Evolutionary conservation across 2,888 invertebrate genomes (phyloP), one percentile per base, ranked within the genome.

Genomic region (Mystacides longicornis): DNA sequence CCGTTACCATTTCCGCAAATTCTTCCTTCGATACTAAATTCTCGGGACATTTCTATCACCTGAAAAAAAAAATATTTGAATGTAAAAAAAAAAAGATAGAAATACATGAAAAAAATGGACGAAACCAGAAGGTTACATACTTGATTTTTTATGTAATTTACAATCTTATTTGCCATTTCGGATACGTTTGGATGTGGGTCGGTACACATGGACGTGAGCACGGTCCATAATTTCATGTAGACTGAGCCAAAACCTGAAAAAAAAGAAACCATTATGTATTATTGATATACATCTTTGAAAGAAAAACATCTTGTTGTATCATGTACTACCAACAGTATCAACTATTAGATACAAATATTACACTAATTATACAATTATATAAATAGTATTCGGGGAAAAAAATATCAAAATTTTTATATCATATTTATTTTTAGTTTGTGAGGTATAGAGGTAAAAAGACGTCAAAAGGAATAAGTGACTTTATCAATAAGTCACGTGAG

Each of bases 121-220:
- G 18, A 18, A 27, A 11, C 7, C 7, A 27, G 7, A 27, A 27
- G 5, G 11, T 27, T 5, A 7, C 65, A 42, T 49, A 86, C 88
- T 75, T 90, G 87, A 64, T 82, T 81, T 56, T 85, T 80, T 63
- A 96, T 85, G 66, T 89, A 81, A 61, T 82, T 82, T 31, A 92
- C 87, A 54, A 96, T 81, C 65, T 83, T 84, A 62, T 80, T 81
- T 4, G 93, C 89, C 79, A 93, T 84, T 55, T 79, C 72, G 1
- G 89, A 80, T 2, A 97, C 91, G 53, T 85, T 83, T 2, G 91
- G 91, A 70, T 88, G 86, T 1, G 98, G 96, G 79, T 99, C 98
- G 58, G 81, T 79, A 56, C 90, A 83, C 65, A 96, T 81, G 57
- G 81, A 77, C 59, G 83, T 77, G 62, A 98, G 77, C 19, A 88